phyloP scores from a whole-genome alignment of 2,888 invertebrate species.

The Arenicola marina region DNA sequence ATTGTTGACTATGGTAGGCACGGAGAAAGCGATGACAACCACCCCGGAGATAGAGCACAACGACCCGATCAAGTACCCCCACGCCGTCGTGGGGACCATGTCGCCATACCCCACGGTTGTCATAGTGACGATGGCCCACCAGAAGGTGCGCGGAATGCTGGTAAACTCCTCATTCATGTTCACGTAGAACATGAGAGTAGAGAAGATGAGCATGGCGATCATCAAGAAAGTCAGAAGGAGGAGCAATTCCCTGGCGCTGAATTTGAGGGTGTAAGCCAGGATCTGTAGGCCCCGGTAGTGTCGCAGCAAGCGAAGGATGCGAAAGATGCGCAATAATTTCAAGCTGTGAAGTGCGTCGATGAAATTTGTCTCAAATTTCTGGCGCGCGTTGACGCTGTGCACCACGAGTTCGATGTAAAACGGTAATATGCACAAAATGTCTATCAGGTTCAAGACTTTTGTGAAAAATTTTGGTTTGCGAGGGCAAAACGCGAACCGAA shows the following conservation, averaged over 20 bases:
- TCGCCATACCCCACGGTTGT: slow-evolving; percentile 59
- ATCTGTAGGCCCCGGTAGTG: slow-evolving; percentile 57
- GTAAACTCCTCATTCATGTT: slow-evolving; percentile 40
- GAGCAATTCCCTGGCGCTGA: slow-evolving; percentile 55
- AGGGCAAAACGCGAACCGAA: slow-evolving; percentile 49
- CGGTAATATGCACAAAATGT: slow-evolving; percentile 52
- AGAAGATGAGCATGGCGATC: slow-evolving; percentile 57
- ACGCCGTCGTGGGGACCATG: slow-evolving; percentile 47
- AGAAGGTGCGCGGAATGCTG: slow-evolving; percentile 57
- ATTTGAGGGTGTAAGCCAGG: slow-evolving; percentile 54
- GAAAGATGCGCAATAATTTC: slow-evolving; percentile 50
- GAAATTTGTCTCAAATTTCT: slow-evolving; percentile 39
- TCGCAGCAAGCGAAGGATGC: slow-evolving; percentile 52
- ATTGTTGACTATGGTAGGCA: slow-evolving; percentile 58
- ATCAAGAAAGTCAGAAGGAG: slow-evolving; percentile 55
- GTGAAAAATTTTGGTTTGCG: slow-evolving; percentile 48
- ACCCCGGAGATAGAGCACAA: slow-evolving; percentile 53
- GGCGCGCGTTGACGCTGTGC: slow-evolving; percentile 39
- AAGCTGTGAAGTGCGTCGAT: slow-evolving; percentile 53
- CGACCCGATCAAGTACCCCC: slow-evolving; percentile 52
- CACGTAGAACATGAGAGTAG: slow-evolving; percentile 55
- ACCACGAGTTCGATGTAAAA: slow-evolving; percentile 52
- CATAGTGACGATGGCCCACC: slow-evolving; percentile 59
- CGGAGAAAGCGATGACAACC: slow-evolving; percentile 55
- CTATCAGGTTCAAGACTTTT: slow-evolving; percentile 52